Evolutionary conservation across 2,797 vertebrate species (phyloP), one percentile per base, ranked within the genome.

Genomic region (Arnoldichthys spilopterus): DNA sequence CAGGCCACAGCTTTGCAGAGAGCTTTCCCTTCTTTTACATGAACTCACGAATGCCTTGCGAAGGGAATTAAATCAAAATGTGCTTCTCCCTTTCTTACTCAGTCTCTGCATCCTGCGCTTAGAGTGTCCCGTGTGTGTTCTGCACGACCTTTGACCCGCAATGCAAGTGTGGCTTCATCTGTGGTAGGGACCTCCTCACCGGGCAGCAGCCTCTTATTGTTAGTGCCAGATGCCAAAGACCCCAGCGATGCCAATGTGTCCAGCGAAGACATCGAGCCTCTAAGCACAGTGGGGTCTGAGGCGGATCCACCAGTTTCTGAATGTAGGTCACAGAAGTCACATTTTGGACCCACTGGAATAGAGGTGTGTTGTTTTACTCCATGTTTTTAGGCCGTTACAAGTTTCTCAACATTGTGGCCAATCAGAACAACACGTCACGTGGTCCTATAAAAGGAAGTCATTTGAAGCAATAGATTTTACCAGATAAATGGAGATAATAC

Each of bases 121-220:
- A 90, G 89, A 8, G 0, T 43, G 0, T 18, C 5, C 6, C 78
- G 40, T 0, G n/a, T 62, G 53, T 78, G 77, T 79, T 68, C 83
- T 2, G 82, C 78, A 16, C 66, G 47, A 3, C 56, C 86, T 1
- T 79, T 74, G 59, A 73, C 69, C 0, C 74, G 82, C 32, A 90
- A 85, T 58, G 72, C 84, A 20, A 92, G 87, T 16, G 79, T 85
- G 26, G 72, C 92, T 0, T 91, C 91, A 1, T 91, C 91, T 1
- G 32, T n/a, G 59, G 80, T 82, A 0, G 40, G 70, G 34, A 81
- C 75, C 63, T 88, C 85, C 37, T 86, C 85, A 4, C 74, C 84
- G 74, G 80, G 86, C 84, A 94, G 93, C 71, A 94, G 93, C 72
- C 78, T 89, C 83, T 37, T 84, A 0, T 93, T 92, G 0, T 28